Conservation (phyloP, 2,888 invertebrate species). For the Crocallis elinguaria region DNA sequence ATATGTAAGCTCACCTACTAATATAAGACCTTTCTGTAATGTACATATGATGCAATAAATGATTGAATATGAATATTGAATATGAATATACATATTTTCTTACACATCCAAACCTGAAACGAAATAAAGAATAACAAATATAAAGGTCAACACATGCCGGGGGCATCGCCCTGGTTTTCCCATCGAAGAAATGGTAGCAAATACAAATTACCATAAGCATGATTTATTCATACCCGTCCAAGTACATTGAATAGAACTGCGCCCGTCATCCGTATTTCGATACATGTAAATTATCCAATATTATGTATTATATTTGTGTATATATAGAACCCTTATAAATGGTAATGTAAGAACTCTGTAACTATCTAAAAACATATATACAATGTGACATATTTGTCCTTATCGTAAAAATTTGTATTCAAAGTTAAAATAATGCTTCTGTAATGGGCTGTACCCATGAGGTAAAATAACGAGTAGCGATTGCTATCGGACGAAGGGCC, state of each 20-base stretch:
- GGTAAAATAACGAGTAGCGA: too few species aligned
- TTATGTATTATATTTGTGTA: constrained; percentile 12
- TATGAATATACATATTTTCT: too few species aligned
- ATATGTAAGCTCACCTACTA: too few species aligned
- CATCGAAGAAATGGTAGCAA: constrained; percentile 57
- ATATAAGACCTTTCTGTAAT: too few species aligned
- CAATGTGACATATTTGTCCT: constrained; percentile 13
- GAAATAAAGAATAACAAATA: neutral
- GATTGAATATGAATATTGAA: too few species aligned
- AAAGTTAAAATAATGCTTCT: too few species aligned
- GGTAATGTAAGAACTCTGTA: constrained; percentile 5
- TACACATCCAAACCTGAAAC: too few species aligned
- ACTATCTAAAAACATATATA: neutral
- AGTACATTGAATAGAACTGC: constrained; percentile 41
- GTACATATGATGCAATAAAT: too few species aligned
- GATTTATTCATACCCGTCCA: constrained; percentile 64
- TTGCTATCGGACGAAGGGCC: too few species aligned
- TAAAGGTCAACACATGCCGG: constrained; percentile 20
- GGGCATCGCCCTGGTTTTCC: constrained; percentile 49
- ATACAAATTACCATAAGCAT: constrained; percentile 61
- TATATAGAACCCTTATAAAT: constrained; percentile 20
- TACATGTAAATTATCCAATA: constrained; percentile 24
- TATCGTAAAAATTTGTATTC: constrained; percentile 7
- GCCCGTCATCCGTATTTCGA: constrained; percentile 15
- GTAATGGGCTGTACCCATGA: too few species aligned